Base-by-base conservation (phyloP, 2,888 invertebrate genomes). In the Rhaphigaster nebulosa region DNA sequence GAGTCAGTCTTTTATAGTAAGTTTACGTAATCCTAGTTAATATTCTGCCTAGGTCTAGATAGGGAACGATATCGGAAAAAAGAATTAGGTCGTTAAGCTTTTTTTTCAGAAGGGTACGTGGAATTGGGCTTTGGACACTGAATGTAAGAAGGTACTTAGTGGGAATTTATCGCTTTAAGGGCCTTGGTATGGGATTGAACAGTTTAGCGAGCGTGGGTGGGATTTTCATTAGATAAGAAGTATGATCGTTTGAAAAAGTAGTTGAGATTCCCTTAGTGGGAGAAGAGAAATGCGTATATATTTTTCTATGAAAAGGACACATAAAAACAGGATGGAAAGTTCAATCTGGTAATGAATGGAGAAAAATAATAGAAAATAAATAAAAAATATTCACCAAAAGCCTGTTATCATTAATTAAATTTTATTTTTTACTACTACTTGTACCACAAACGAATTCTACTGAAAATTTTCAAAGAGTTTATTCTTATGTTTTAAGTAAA, bases 81-180 rank as follows among this genome's bases (percentile, higher is more conserved):
- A 60, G 60, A 60, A 60, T 26, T 60, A 12, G 60, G 60, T 60
- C 26, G 60, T 60, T 60, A 60, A 60, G 60, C 60, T 60, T 60
- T 60, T n/a, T n/a, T 60, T 60, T n/a, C 60, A 26, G 60, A 60
- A 8, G 60, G 60, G 26, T 10, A n/a, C 26, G 26, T n/a, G 60
- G 60, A 60, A 60, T 26, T 60, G 26, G 60, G 60, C 10, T n/a
- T 60, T 60, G 60, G n/a, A 60, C 60, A 60, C 26, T 60, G 60
- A 60, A 60, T n/a, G 60, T 60, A 60, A 60, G 60, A 60, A n/a
- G 60, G 60, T 60, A 60, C n/a, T 60, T 60, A 60, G n/a, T 26
- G 60, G 60, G 26, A n/a, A 60, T 60, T 60, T 60, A 60, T 60
- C 60, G 10, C n/a, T 60, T n/a, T n/a, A 60, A 60, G n/a, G 26